These are phyloP conservation scores for Subacronicta megacephala DNA, from an alignment of 2,888 invertebrate genomes.

Conservation along the genomic window DNA sequence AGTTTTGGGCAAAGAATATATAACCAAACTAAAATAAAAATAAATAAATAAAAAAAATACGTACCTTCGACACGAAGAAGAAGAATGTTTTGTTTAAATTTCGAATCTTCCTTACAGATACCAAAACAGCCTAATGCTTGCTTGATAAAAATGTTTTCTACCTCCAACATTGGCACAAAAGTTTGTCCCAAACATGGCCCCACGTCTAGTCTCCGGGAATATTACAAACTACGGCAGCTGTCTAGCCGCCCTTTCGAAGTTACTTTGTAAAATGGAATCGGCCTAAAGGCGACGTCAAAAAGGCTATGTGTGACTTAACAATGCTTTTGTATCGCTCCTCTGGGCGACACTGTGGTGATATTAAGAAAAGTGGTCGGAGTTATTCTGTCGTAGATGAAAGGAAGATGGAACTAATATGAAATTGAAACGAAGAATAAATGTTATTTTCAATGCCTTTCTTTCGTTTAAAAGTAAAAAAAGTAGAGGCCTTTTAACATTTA, in stretches of 20 bases:
- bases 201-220: conserved; percentile 43
- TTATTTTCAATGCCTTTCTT: neutral
- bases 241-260: conserved; percentile 59
- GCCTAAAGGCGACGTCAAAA: conserved; percentile 66
- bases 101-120: no score
- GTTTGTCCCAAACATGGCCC: conserved; percentile 14
- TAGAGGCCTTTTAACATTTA: no score
- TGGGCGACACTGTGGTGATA: conserved; percentile 40
- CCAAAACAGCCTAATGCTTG: no score
- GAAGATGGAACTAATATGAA: conserved; percentile 1
- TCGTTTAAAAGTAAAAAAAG: no score
- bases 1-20: no score
- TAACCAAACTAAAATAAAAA: no score
- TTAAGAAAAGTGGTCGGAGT: conserved; percentile 35
- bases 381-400: conserved; percentile 5
- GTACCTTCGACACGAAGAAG: no score
- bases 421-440: neutral
- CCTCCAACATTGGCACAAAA: conserved; percentile 20
- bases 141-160: neutral
- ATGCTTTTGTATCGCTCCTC: conserved; percentile 47
- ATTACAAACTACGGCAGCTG: conserved; percentile 59
- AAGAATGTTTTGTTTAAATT: neutral
- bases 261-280: conserved; percentile 81
- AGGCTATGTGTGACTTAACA: conserved; percentile 66
- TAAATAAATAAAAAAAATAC: no score